phyloP scores from a whole-genome alignment of 2,888 invertebrate genomes.

The Andricus curvator region DNA sequence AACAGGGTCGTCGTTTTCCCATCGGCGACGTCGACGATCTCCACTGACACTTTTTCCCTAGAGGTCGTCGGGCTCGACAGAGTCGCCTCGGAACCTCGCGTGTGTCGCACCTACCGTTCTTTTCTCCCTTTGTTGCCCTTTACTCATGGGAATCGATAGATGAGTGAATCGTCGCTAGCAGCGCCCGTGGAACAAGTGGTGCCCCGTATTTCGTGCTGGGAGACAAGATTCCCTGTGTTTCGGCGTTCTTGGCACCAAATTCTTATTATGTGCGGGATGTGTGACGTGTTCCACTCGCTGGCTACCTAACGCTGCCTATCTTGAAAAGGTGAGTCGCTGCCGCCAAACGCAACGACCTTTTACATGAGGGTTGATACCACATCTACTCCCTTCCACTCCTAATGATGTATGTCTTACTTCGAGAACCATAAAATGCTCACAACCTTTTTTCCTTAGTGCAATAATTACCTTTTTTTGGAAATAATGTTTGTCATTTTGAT shows the following conservation, averaged over 20 bases:
- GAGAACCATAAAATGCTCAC: background rate
- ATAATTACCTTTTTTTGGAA: no score
- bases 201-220: slow-evolving; percentile 61
- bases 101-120: background rate
- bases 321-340: slow-evolving; percentile 57
- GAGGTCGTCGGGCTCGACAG: slow-evolving; percentile 24
- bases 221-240: slow-evolving; percentile 49
- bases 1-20: slow-evolving; percentile 18
- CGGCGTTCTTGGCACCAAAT: slow-evolving; percentile 47
- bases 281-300: slow-evolving; percentile 48
- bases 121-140: slow-evolving; percentile 30
- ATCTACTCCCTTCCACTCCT: background rate
- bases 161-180: slow-evolving; percentile 71
- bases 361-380: background rate
- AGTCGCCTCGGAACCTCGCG: slow-evolving; percentile 26
- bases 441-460: background rate
- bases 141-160: slow-evolving; percentile 69
- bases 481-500: no score
- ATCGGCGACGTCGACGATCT: slow-evolving; percentile 7
- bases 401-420: background rate
- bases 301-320: slow-evolving; percentile 51
- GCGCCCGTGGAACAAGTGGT: slow-evolving; percentile 75
- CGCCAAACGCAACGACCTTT: background rate
- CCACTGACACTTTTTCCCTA: background rate
- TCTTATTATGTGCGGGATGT: slow-evolving; percentile 49